A percentile compares a stretch with the other conserved stretches of the same genome.
Evolutionary conservation across 2,113 vertebrate species (phyloP).

Genomic region (Chionis minor): DNA sequence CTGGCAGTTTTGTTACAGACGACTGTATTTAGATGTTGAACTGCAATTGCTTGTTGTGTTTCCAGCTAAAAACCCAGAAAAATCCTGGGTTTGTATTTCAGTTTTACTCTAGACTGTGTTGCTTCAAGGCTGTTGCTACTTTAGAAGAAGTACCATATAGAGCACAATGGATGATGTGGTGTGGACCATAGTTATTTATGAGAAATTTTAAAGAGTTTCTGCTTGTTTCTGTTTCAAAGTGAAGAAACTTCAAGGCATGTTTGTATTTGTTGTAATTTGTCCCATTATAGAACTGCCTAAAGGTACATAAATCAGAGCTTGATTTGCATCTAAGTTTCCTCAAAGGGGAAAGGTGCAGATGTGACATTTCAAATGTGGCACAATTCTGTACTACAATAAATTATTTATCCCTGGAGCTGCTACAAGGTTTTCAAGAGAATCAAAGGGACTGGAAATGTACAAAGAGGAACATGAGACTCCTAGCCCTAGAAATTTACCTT

Average conservation of each 20-base stretch:
- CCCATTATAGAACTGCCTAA: neutral
- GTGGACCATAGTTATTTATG: neutral
- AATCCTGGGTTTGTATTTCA: neutral
- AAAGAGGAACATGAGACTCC: neutral
- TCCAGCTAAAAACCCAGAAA: neutral
- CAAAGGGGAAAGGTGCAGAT: neutral
- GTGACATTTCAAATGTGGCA: neutral
- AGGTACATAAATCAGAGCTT: neutral
- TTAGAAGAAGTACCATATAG: neutral
- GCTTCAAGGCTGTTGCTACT: neutral
- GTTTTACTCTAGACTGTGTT: neutral
- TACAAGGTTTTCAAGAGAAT: neutral
- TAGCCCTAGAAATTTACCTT: neutral
- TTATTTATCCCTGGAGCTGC: neutral
- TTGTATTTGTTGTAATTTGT: neutral
- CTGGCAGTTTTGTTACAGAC: neutral
- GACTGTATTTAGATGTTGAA: neutral
- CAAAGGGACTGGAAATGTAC: neutral
- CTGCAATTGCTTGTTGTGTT: neutral
- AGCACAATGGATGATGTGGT: neutral
- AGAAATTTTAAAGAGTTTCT: neutral
- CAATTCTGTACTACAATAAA: neutral
- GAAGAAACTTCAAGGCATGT: neutral
- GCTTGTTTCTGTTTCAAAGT: neutral
- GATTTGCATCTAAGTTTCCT: neutral